These are phyloP conservation scores for Phataginus tricuspis DNA, from an alignment of 2,797 vertebrate genomes.

Conservation along the genomic window DNA sequence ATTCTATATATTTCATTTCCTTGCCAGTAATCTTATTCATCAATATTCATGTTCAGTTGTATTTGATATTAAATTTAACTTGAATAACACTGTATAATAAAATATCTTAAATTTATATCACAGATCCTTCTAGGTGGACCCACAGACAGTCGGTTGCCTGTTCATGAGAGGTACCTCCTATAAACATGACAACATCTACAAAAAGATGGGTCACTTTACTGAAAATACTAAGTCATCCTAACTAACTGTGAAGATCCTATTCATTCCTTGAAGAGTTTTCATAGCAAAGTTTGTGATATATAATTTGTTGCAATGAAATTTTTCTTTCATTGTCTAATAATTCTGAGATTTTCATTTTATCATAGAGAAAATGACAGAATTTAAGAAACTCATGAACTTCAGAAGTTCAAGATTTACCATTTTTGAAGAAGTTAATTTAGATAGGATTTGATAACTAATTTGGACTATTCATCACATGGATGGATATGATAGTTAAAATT, in stretches of 20 bases:
- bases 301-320: conserved; percentile 66
- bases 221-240: conserved; percentile 43
- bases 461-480: conserved; percentile 84
- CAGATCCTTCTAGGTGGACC: conserved; percentile 85
- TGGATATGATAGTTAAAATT: conserved; percentile 73
- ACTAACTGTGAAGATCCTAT: conserved; percentile 61
- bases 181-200: conserved; percentile 51
- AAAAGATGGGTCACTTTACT: neutral
- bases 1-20: conserved; percentile 37
- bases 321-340: conserved; percentile 38
- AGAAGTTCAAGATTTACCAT: conserved; percentile 67
- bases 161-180: conserved; percentile 75
- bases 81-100: conserved; percentile 67
- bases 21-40: neutral
- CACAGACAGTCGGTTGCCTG: conserved; percentile 79
- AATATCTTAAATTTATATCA: conserved; percentile 72
- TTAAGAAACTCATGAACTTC: conserved; percentile 65
- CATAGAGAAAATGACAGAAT: conserved; percentile 57
- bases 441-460: conserved; percentile 67
- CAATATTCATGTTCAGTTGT: neutral
- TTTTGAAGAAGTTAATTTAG: conserved; percentile 67
- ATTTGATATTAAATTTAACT: conserved; percentile 58
- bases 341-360: conserved; percentile 56
- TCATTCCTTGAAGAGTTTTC: conserved; percentile 60
- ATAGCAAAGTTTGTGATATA: conserved; percentile 56